Evolutionary conservation across 92 coral and sea anemone species (phyloP).

Genomic region (Epizoanthus illoricatus): DNA sequence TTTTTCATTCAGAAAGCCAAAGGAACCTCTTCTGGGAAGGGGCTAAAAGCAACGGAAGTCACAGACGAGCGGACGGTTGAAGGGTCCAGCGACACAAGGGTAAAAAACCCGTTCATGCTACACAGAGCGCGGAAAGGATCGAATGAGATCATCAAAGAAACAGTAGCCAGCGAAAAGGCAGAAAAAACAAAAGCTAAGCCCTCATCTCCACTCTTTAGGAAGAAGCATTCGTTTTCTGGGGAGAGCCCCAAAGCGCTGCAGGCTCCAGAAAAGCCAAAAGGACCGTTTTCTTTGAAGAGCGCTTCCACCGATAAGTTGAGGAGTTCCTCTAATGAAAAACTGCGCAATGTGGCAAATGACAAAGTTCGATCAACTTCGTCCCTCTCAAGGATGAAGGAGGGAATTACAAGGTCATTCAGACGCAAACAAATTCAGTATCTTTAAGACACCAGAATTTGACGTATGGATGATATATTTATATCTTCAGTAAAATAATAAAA

Average conservation of each 20-base stretch:
- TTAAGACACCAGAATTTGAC: not conserved
- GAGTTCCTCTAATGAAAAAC: slow-evolving; percentile 52
- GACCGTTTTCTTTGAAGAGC: slow-evolving; percentile 54
- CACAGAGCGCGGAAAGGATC: slow-evolving; percentile 19
- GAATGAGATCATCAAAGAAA: not conserved
- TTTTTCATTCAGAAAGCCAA: slow-evolving; percentile 51
- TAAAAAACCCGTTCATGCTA: slow-evolving; percentile 32
- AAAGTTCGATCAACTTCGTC: slow-evolving; percentile 51
- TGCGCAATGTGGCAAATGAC: slow-evolving; percentile 37
- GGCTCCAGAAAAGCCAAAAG: slow-evolving; percentile 53
- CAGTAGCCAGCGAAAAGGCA: not conserved
- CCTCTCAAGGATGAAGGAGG: slow-evolving; percentile 57
- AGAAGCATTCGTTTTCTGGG: not conserved
- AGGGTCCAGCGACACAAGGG: slow-evolving; percentile 32
- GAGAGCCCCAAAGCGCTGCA: slow-evolving; percentile 25
- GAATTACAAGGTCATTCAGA: slow-evolving; percentile 61
- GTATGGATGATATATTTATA: too few relatives aligned
- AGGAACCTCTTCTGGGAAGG: slow-evolving; percentile 41
- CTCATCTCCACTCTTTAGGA: slow-evolving; percentile 17
- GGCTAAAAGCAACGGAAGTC: slow-evolving; percentile 28
- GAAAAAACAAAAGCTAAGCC: slow-evolving; percentile 17
- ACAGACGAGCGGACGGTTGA: slow-evolving; percentile 24
- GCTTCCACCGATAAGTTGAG: slow-evolving; percentile 37
- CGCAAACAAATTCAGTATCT: slow-evolving; percentile 51
- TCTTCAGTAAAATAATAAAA: too few relatives aligned